Conservation (phyloP, 2,888 invertebrate species). For the Kuschelorhynchus macadamiae region DNA sequence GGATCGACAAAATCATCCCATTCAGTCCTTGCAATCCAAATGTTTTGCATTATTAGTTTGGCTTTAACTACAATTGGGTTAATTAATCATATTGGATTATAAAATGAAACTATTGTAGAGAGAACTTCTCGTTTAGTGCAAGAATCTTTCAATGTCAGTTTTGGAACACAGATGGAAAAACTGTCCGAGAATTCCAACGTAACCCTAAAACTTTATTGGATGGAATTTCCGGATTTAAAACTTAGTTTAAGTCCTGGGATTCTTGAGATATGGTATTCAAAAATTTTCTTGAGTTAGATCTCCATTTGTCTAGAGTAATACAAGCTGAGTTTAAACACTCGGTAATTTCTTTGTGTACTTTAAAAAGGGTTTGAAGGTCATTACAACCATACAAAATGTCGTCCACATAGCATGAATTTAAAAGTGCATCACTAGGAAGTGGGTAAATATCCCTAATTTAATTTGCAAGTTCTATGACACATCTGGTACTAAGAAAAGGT, state of each 20-base stretch:
- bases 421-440: conserved; percentile 6
- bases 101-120: conserved; percentile 12
- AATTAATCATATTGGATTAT: conserved; percentile 13
- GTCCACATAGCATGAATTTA: conserved; percentile 17
- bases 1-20: not conserved
- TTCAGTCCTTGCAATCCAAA: not conserved
- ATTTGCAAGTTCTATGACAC: not conserved
- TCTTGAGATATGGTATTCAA: not conserved
- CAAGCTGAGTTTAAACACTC: conserved; percentile 1
- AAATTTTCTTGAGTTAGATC: conserved; percentile 15
- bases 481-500: conserved; percentile 25
- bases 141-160: not conserved
- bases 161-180: not conserved
- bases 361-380: conserved; percentile 6
- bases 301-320: conserved; percentile 36
- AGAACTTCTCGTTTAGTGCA: conserved; percentile 3
- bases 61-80: conserved; percentile 1
- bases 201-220: conserved; percentile 12
- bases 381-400: conserved; percentile 18
- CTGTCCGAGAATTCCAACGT: conserved; percentile 1
- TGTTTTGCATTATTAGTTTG: conserved; percentile 12
- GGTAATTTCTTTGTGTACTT: conserved; percentile 18
- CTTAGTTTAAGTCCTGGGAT: not conserved
- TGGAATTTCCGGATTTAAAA: not conserved
- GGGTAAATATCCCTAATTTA: conserved; percentile 23